These are phyloP conservation scores for Oscheius onirici DNA, from an alignment of 2,888 invertebrate species.

Conservation along the genomic window DNA sequence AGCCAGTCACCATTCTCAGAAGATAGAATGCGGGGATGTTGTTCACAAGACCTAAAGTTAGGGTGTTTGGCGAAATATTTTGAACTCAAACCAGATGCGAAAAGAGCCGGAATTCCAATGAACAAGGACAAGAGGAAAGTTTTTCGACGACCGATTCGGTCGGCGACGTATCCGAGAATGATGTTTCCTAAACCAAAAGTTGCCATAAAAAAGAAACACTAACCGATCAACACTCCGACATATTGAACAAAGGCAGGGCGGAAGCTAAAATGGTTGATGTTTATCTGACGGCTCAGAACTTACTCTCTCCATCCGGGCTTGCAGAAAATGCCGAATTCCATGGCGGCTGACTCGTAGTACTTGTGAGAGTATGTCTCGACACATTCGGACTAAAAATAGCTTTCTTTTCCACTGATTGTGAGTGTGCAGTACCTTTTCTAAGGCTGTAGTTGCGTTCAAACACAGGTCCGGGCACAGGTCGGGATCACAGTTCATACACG, in stretches of 20 bases:
- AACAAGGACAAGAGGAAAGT: constrained; percentile 51
- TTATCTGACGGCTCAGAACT: background rate
- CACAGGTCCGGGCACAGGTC: constrained; percentile 45
- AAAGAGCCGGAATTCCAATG: constrained; percentile 49
- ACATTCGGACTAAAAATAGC: constrained; percentile 33
- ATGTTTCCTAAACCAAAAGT: constrained; percentile 50
- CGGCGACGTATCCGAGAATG: constrained; percentile 50
- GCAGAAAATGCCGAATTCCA: constrained; percentile 52
- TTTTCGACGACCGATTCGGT: constrained; percentile 48
- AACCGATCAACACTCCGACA: constrained; percentile 47
- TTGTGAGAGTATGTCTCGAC: constrained; percentile 39
- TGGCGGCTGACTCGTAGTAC: constrained; percentile 52
- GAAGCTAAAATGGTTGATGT: constrained; percentile 33
- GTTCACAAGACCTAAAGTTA: constrained; percentile 31
- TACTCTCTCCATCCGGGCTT: constrained; percentile 47
- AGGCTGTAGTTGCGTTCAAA: background rate
- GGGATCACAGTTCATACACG: constrained; percentile 45
- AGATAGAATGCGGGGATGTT: constrained; percentile 48
- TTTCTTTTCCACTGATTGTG: too few species aligned
- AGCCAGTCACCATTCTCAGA: constrained; percentile 51
- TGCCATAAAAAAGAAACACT: too few species aligned
- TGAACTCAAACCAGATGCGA: constrained; percentile 32
- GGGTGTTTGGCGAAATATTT: background rate
- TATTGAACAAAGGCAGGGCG: constrained; percentile 56
- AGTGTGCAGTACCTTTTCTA: constrained; percentile 21